Conservation (phyloP, 2,797 vertebrate genomes). For the Xenops minutus region DNA sequence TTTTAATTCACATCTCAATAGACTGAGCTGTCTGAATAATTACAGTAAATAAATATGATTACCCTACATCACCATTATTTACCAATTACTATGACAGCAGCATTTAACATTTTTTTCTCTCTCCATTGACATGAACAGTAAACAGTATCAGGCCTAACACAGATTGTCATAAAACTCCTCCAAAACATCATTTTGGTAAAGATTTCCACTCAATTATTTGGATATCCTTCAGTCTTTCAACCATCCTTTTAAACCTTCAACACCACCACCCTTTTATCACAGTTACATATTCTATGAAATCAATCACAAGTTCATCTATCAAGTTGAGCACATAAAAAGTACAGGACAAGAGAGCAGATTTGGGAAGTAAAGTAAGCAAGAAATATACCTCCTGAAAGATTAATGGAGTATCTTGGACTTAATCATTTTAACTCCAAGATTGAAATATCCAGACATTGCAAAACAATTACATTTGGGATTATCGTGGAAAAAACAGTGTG, state of each 20-base stretch:
- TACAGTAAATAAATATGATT: background rate
- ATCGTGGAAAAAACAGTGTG: rapidly evolving
- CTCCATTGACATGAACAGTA: background rate
- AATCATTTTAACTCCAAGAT: background rate
- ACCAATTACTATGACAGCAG: background rate
- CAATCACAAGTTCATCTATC: background rate
- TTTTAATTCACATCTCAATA: background rate
- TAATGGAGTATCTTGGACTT: background rate
- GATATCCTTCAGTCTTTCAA: background rate
- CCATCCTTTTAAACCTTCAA: background rate
- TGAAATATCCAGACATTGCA: background rate
- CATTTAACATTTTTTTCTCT: background rate
- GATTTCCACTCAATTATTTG: background rate
- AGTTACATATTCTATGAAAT: background rate
- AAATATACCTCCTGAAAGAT: background rate
- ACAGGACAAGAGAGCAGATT: background rate
- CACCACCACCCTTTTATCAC: background rate
- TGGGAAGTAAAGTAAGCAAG: background rate
- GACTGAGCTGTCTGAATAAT: background rate
- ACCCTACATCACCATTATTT: background rate
- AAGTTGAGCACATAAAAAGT: rapidly evolving
- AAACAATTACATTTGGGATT: background rate
- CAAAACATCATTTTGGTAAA: background rate
- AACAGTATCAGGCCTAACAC: background rate
- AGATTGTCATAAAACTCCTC: background rate